Base-by-base conservation (phyloP, 2,113 vertebrate genomes). In the Engraulis encrasicolus region DNA sequence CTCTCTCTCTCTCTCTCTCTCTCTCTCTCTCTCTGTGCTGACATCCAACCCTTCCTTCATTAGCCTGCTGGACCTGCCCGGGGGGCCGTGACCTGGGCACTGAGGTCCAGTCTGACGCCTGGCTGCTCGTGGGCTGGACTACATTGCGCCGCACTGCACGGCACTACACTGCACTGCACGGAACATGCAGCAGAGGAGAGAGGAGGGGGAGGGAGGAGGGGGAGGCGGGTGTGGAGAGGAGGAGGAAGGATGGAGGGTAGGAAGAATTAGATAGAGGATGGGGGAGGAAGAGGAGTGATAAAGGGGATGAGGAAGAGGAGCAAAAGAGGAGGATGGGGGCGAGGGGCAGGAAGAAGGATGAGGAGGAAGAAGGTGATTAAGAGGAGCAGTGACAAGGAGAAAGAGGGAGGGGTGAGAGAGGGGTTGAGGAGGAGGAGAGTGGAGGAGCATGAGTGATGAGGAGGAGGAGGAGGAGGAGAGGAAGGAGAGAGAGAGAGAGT, bases 51-150 rank as follows among this genome's bases (percentile, higher is more conserved):
- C 58, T 15, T 27, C 48, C 74, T 50, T 81, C 48, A 83, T 83
- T 87, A 83, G 77, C 84, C 79, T 66, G 58, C 74, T 19, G n/a
- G 27, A 71, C 27, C 58, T 71, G 61, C 78, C 23, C 48, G 19
- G 38, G 37, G 86, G 86, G 38, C 23, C 38, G 5, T 18, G 58
- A 66, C 58, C 58, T 23, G 23, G 31, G 58, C 12, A 11, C 27
- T 23, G 58, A n/a, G 77, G 36, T 58, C 85, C 71, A 49, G 52
- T 40, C 79, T 3, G 20, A 40, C 36, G 52, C 50, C 79, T 3
- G 20, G 34, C 36, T 74, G 20, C 50, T 48, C 37, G 78, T 34
- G 19, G 34, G 36, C 31, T 37, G 81, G 14, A 37, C n/a, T n/a
- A n/a, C n/a, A n/a, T n/a, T n/a, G n/a, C n/a, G n/a, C n/a, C n/a